Evolutionary conservation across 2,113 vertebrate genomes (phyloP).

Genomic region (Osmerus eperlanus): DNA sequence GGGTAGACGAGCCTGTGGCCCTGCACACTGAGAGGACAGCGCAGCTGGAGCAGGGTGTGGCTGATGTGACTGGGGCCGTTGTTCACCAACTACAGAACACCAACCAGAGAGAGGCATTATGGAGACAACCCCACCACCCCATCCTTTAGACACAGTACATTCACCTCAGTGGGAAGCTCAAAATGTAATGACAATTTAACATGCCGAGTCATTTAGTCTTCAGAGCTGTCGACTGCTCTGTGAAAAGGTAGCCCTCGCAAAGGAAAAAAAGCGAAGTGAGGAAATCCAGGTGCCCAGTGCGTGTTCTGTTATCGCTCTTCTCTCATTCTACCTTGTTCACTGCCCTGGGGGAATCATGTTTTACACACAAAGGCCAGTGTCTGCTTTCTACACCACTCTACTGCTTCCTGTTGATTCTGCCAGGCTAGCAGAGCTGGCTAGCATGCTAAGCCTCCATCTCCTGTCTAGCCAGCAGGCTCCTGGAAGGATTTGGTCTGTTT

Average conservation of each 20-base stretch:
- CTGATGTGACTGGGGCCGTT: slow-evolving; percentile 84
- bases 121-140: background rate
- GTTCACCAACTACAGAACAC: slow-evolving; percentile 76
- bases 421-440: no score
- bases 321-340: slow-evolving; percentile 10
- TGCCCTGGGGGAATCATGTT: background rate
- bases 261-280: background rate
- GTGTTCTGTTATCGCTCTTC: slow-evolving; percentile 18
- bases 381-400: background rate
- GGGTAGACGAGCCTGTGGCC: slow-evolving; percentile 75
- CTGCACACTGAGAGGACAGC: slow-evolving; percentile 74
- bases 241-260: background rate
- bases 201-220: no score
- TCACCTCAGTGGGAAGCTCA: background rate
- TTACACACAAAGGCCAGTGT: background rate
- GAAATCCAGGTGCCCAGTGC: background rate
- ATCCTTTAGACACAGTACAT: background rate
- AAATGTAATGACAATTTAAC: no score
- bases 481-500: slow-evolving; percentile 28
- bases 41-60: slow-evolving; percentile 75
- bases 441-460: background rate
- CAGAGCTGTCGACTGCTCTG: background rate
- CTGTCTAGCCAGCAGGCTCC: slow-evolving; percentile 11
- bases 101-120: slow-evolving; percentile 7
- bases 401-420: no score